These are phyloP conservation scores for Eulacestoma nigropectus DNA, from an alignment of 2,113 vertebrate species.

Conservation along the genomic window DNA sequence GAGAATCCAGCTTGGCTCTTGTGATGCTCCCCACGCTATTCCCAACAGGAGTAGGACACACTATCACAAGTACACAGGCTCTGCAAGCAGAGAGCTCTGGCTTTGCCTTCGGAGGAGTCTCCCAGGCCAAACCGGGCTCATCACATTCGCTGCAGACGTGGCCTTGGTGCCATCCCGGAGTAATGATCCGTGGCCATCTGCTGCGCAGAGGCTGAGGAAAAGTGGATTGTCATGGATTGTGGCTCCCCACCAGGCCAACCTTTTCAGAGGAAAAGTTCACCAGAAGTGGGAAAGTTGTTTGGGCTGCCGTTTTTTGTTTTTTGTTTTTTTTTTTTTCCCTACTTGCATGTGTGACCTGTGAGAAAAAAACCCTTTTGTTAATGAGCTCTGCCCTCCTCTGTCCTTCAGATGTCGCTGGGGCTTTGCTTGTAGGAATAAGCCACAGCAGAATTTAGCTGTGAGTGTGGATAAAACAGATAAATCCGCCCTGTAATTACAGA, in stretches of 20 bases:
- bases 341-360: background rate
- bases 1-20: background rate
- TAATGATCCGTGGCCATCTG: background rate
- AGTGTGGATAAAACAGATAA: background rate
- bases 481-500: background rate
- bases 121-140: background rate
- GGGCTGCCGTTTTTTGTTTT: too few relatives aligned
- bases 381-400: background rate
- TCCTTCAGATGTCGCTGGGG: background rate
- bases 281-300: background rate
- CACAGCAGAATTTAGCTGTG: background rate
- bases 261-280: conserved; percentile 19
- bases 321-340: background rate
- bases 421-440: background rate
- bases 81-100: background rate
- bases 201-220: background rate
- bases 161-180: background rate
- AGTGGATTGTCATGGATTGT: background rate
- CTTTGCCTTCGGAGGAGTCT: background rate
- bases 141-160: background rate
- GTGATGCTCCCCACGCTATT: rapidly evolving
- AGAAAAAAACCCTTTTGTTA: background rate
- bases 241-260: background rate
- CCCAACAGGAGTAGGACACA: rapidly evolving
- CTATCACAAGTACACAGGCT: background rate